Conservation (phyloP, 2,113 vertebrate species). For the Circaetus cinerascens region DNA sequence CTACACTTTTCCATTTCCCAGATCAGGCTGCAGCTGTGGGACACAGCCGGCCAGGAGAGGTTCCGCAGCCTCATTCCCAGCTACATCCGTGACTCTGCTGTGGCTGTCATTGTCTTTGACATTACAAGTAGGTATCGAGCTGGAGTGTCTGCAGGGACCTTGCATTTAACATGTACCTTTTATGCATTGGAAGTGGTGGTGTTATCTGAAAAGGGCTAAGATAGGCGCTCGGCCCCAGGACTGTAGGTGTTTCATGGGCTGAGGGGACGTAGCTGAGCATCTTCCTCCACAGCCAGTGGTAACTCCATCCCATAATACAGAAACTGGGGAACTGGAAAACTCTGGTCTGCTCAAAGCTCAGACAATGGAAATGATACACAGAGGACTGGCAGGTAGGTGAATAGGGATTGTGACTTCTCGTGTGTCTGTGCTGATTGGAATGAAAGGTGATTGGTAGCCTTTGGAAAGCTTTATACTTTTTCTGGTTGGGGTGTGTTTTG, state of each 20-base stretch:
- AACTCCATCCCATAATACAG: background rate
- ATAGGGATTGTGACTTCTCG: background rate
- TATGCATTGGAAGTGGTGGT: background rate
- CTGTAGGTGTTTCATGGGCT: background rate
- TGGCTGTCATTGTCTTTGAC: constrained; percentile 91
- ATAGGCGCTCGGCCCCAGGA: background rate
- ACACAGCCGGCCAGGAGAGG: constrained; percentile 89
- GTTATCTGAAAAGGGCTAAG: background rate
- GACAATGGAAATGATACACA: background rate
- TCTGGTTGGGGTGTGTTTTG: background rate
- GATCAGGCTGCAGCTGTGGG: constrained; percentile 89
- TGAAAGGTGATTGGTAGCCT: background rate
- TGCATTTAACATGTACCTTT: background rate
- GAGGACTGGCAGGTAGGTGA: background rate
- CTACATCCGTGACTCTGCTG: constrained; percentile 91
- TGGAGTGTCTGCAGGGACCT: constrained; percentile 18
- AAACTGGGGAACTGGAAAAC: background rate
- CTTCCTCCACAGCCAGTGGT: background rate
- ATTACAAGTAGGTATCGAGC: constrained; percentile 90
- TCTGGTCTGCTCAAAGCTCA: background rate
- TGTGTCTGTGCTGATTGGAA: background rate
- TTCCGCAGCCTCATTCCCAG: constrained; percentile 94
- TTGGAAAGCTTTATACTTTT: background rate
- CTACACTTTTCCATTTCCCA: constrained; percentile 66
- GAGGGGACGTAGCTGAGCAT: background rate